phyloP scores from a whole-genome alignment of 2,113 vertebrate species.

The Pelvicachromis taeniatus region DNA sequence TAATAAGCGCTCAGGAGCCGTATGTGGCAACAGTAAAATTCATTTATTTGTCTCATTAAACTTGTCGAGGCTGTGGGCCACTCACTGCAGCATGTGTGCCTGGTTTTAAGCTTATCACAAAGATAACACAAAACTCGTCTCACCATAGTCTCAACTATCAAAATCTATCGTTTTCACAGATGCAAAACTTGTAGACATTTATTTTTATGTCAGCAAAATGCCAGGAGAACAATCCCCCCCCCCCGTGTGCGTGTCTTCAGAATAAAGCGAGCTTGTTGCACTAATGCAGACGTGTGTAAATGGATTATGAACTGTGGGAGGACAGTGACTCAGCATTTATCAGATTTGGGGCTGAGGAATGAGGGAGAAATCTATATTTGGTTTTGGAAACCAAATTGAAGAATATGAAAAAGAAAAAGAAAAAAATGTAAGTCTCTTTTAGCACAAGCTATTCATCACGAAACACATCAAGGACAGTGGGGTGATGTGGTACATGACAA shows the following conservation, averaged over 20 bases:
- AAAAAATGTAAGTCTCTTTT: background rate
- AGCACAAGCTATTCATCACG: background rate
- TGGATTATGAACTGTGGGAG: background rate
- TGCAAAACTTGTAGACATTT: conserved; percentile 42
- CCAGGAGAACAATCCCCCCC: conserved; percentile 7
- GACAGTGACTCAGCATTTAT: background rate
- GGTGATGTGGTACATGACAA: conserved; percentile 37
- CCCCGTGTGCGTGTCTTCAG: background rate
- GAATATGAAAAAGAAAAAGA: background rate
- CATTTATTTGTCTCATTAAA: conserved; percentile 98
- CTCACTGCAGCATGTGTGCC: conserved; percentile 83
- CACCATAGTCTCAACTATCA: conserved; percentile 49
- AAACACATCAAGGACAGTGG: conserved; percentile 39
- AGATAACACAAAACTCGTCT: conserved; percentile 76
- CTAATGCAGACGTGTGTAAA: conserved; percentile 4
- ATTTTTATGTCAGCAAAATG: conserved; percentile 24
- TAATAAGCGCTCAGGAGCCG: conserved; percentile 92
- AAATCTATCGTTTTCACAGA: conserved; percentile 63
- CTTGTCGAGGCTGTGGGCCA: conserved; percentile 73
- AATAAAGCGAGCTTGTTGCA: background rate
- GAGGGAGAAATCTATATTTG: conserved; percentile 3
- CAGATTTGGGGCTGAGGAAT: background rate
- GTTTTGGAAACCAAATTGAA: conserved; percentile 32
- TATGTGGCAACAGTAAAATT: conserved; percentile 90
- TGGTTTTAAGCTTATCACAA: conserved; percentile 71